Conservation (phyloP, 1,140 invertebrate genomes). For the Drosophila oshimai region DNA sequence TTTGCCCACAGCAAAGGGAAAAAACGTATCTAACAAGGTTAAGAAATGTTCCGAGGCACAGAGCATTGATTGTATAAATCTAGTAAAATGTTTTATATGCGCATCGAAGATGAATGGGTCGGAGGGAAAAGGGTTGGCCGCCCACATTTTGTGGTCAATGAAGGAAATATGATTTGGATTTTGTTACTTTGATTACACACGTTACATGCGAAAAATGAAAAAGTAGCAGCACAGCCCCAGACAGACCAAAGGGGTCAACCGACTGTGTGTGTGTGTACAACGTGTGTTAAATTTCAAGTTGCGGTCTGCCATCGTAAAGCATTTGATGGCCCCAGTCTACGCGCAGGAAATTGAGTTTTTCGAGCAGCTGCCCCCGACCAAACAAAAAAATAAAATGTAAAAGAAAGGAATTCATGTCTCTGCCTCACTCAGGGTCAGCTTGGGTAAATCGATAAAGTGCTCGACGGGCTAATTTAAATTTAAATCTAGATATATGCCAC, state of each 20-base stretch:
- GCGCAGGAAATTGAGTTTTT: conserved; percentile 77
- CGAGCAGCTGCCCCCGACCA: conserved; percentile 48
- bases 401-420: conserved; percentile 55
- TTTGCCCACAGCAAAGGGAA: conserved; percentile 31
- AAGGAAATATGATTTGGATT: conserved; percentile 81
- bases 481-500: conserved; percentile 49
- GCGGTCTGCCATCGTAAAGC: conserved; percentile 57
- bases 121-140: conserved; percentile 55
- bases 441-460: conserved; percentile 63
- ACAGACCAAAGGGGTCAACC: conserved; percentile 47
- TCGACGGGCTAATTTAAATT: conserved; percentile 49
- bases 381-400: conserved; percentile 31
- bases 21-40: conserved; percentile 70
- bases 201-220: conserved; percentile 80
- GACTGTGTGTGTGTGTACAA: conserved; percentile 25
- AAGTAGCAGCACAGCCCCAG: conserved; percentile 53
- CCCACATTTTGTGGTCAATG: conserved; percentile 77
- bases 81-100: conserved; percentile 80
- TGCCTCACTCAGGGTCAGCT: conserved; percentile 60
- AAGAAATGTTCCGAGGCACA: conserved; percentile 56
- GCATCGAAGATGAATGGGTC: conserved; percentile 35
- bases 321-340: conserved; percentile 65
- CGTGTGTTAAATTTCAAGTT: conserved; percentile 74
- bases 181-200: conserved; percentile 81
- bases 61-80: conserved; percentile 74